Percentiles rank a stretch among this genome's conserved stretches.
Evolutionary conservation across 1,140 invertebrate species (phyloP).

Genomic region (Panagrolaimus sp.): DNA sequence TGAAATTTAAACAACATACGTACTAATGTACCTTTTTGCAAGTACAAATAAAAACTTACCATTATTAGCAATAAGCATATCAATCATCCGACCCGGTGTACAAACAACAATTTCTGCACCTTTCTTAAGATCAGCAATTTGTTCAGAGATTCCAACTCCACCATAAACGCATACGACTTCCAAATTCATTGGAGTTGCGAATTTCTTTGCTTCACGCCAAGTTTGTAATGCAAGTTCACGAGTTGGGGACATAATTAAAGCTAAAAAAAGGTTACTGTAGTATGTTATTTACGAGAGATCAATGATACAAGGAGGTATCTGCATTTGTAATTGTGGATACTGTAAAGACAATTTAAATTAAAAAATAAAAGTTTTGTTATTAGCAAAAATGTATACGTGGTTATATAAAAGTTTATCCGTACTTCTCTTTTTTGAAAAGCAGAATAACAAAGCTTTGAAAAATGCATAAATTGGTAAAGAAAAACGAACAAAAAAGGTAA

Average conservation of each 20-base stretch:
- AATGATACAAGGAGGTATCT: no score
- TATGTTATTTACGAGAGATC: no score
- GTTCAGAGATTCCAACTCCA: conserved; percentile 90
- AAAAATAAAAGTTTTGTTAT: no score
- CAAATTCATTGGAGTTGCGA: conserved; percentile 78
- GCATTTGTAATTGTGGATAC: no score
- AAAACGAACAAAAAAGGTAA: no score
- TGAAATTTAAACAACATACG: conserved; percentile 49
- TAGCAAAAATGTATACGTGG: no score
- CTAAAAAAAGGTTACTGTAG: conserved; percentile 42
- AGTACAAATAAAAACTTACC: conserved; percentile 63
- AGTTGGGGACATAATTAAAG: conserved; percentile 92
- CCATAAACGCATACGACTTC: conserved; percentile 94
- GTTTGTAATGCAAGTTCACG: conserved; percentile 98
- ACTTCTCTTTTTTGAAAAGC: no score
- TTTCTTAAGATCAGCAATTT: conserved; percentile 93
- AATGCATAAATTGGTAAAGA: no score
- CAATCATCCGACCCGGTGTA: conserved; percentile 98
- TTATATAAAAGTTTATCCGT: no score
- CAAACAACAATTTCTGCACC: conserved; percentile 98
- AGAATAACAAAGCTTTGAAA: no score
- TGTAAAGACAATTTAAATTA: no score
- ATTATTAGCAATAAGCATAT: conserved; percentile 96
- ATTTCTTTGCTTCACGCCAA: conserved; percentile 90
- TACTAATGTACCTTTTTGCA: background rate